phyloP scores from a whole-genome alignment of 2,797 vertebrate genomes.

The Merluccius polli region DNA sequence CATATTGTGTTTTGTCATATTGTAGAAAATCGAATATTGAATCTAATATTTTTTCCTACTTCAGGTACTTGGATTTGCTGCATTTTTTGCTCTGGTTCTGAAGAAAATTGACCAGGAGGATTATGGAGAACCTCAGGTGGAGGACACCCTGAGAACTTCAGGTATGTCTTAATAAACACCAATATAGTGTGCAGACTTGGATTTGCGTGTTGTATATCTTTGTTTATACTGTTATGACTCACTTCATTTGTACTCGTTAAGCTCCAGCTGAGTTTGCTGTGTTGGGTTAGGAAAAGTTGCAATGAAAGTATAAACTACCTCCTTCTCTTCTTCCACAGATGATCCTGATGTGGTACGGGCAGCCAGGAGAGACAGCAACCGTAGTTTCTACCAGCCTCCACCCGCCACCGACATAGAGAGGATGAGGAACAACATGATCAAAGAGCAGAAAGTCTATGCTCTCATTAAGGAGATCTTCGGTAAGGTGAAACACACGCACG shows the following conservation, averaged over 20 bases:
- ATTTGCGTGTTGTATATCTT: not conserved
- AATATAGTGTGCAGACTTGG: not conserved
- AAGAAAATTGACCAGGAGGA: slow-evolving; percentile 90
- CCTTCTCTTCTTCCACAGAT: slow-evolving; percentile 66
- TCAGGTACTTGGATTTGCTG: slow-evolving; percentile 93
- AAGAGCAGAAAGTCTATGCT: slow-evolving; percentile 88
- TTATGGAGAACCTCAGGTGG: slow-evolving; percentile 73
- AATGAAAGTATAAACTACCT: not conserved
- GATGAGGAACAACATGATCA: slow-evolving; percentile 82
- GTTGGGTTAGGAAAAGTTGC: not conserved
- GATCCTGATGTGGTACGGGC: slow-evolving; percentile 66
- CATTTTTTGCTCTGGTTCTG: slow-evolving; percentile 92
- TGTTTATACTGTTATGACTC: not conserved
- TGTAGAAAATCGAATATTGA: not conserved
- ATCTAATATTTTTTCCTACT: slow-evolving; percentile 8
- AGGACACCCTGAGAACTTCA: slow-evolving; percentile 63
- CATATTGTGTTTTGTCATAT: not conserved
- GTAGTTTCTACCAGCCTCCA: slow-evolving; percentile 83
- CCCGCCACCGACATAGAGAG: slow-evolving; percentile 80
- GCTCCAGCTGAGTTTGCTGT: not conserved
- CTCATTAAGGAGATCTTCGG: slow-evolving; percentile 89
- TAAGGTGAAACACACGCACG: slow-evolving; percentile 47
- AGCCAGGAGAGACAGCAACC: slow-evolving; percentile 79
- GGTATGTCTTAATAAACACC: slow-evolving; percentile 61
- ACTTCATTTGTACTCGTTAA: no score